phyloP scores from a whole-genome alignment of 2,797 vertebrate genomes.

The Brotula barbata region DNA sequence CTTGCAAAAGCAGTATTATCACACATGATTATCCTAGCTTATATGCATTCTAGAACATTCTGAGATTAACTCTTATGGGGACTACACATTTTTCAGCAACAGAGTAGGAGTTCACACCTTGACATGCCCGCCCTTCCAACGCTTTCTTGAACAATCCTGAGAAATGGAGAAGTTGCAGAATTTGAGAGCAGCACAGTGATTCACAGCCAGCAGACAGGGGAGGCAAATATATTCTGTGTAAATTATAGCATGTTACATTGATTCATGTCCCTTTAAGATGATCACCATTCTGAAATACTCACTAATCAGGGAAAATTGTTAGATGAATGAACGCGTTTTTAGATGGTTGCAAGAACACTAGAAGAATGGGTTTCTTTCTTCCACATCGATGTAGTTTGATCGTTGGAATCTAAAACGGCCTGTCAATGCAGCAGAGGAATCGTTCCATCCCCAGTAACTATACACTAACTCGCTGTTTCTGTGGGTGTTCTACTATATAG shows the following conservation, averaged over 20 bases:
- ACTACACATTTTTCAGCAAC: conserved; percentile 39
- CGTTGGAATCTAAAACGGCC: too few relatives aligned
- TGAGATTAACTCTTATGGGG: conserved; percentile 54
- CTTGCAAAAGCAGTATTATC: conserved; percentile 29
- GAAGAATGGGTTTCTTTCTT: too few relatives aligned
- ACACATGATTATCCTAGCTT: conserved; percentile 54
- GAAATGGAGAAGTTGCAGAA: conserved; percentile 41
- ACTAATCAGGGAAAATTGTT: too few relatives aligned
- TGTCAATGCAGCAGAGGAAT: background rate
- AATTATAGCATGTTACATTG: too few relatives aligned
- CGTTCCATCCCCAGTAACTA: background rate
- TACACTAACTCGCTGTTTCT: background rate
- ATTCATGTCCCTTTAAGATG: too few relatives aligned
- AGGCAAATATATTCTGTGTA: conserved; percentile 32
- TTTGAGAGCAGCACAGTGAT: conserved; percentile 22
- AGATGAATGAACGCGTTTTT: too few relatives aligned
- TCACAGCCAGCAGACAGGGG: conserved; percentile 28
- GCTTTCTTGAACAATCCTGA: conserved; percentile 45
- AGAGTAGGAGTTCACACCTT: conserved; percentile 60
- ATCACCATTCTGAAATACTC: too few relatives aligned
- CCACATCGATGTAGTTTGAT: too few relatives aligned
- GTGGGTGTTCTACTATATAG: background rate
- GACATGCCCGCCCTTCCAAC: conserved; percentile 50
- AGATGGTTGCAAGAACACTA: too few relatives aligned
- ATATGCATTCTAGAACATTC: conserved; percentile 62